These are phyloP conservation scores for Eupeodes latifasciatus DNA, from an alignment of 2,888 invertebrate genomes.

Conservation along the genomic window DNA sequence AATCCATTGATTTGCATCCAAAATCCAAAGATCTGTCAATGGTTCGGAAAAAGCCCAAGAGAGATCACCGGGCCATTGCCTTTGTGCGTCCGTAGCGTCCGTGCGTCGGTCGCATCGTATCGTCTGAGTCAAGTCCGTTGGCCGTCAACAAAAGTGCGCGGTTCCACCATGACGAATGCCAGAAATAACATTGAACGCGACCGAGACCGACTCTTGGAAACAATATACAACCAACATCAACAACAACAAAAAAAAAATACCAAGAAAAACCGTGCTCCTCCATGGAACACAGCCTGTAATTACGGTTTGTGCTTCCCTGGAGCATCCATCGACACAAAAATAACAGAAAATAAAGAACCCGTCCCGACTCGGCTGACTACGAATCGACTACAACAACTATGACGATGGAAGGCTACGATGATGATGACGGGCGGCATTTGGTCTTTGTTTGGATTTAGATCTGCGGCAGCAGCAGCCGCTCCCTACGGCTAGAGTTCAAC, in stretches of 20 bases:
- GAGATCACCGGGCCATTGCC: slow-evolving; percentile 40
- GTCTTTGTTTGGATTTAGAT: slow-evolving; percentile 69
- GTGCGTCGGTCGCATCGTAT: too few relatives aligned
- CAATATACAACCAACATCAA: slow-evolving; percentile 30
- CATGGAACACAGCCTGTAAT: slow-evolving; percentile 63
- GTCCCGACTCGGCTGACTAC: neutral
- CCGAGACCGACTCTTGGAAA: slow-evolving; percentile 57
- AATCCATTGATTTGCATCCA: slow-evolving; percentile 60
- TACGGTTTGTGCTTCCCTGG: slow-evolving; percentile 59
- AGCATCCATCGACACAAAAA: slow-evolving; percentile 52
- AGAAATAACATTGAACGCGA: slow-evolving; percentile 66
- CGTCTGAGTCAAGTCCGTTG: neutral
- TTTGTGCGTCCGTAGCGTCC: neutral
- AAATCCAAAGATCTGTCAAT: slow-evolving; percentile 74
- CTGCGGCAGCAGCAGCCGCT: slow-evolving; percentile 39
- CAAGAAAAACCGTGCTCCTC: slow-evolving; percentile 60
- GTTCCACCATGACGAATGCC: slow-evolving; percentile 71
- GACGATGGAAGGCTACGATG: slow-evolving; percentile 28
- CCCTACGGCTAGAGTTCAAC: slow-evolving; percentile 67
- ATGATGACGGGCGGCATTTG: slow-evolving; percentile 62
- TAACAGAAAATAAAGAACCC: slow-evolving; percentile 27
- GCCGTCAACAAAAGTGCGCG: slow-evolving; percentile 64
- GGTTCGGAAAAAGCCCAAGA: slow-evolving; percentile 47
- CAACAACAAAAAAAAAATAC: slow-evolving; percentile 34
- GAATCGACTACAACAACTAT: neutral